A percentile compares a stretch with the other conserved stretches of the same genome.
Conservation (phyloP, 2,113 vertebrate species). For the Nothoprocta perdicaria region DNA sequence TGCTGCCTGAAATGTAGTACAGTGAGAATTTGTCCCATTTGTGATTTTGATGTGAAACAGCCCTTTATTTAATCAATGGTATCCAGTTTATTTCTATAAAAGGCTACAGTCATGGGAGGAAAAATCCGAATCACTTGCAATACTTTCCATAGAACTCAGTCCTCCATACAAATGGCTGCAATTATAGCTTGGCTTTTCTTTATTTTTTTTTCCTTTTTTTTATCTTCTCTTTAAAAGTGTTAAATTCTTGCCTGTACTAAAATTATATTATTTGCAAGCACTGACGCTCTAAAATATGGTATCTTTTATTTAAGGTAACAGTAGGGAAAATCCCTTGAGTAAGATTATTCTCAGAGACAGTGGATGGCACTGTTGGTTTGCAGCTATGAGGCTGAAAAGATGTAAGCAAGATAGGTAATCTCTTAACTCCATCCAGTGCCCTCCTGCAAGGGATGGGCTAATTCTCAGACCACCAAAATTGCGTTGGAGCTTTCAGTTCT, state of each 20-base stretch:
- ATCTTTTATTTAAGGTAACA: background rate
- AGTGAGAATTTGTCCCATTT: background rate
- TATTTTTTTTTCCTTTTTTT: no score
- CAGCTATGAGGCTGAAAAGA: slow-evolving; percentile 16
- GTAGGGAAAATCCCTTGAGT: background rate
- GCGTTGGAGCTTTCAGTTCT: background rate
- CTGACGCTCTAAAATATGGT: background rate
- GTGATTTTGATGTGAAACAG: background rate
- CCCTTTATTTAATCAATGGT: background rate
- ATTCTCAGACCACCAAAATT: background rate
- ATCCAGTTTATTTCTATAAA: background rate
- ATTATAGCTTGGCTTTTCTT: background rate
- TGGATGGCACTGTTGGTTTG: slow-evolving; percentile 66
- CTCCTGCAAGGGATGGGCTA: background rate
- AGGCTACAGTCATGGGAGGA: background rate
- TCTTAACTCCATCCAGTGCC: background rate
- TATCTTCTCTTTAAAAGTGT: background rate
- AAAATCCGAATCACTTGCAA: background rate
- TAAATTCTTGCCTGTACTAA: background rate
- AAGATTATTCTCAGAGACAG: slow-evolving; percentile 28
- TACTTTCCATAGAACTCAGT: background rate
- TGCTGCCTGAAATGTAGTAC: background rate
- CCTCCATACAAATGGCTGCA: background rate
- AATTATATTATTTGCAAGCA: background rate
- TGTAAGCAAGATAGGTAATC: background rate